Base-by-base conservation (phyloP, 2,113 vertebrate genomes). In the Oncorhynchus mykiss region DNA sequence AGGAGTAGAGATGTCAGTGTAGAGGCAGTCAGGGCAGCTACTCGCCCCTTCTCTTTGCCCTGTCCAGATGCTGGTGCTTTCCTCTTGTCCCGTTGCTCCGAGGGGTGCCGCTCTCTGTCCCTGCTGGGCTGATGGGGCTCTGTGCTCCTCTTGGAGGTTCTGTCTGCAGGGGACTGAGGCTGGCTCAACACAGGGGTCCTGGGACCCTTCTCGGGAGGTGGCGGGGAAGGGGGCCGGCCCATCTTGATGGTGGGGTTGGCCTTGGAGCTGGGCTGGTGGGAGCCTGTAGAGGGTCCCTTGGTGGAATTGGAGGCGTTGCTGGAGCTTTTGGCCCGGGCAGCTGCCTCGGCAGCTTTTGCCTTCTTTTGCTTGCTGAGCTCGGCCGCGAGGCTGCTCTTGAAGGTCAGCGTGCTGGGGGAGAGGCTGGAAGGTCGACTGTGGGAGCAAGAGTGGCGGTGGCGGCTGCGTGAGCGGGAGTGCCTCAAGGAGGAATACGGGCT, bases 351-450 rank as follows among this genome's bases (percentile, higher is more conserved):
- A 1, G 96, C 97, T 85, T 97, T 95, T 5, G 90, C 97, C 81
- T 94, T 97, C 82, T 98, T 99, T 92, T 99, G 98, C 91, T 99
- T 99, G 83, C 96, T 98, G 87, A 99, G 92, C 83, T 99, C 97
- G 13, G 97, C 97, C 7, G 97, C 97, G 67, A 99, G 92, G 79
- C 97, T 99, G 78, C 93, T 96, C 91, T 99, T 99, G 80, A 98
- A 93, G 77, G 97, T 98, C 83, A 99, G 89, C 0, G 96, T 97
- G 89, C 95, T 96, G 1, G 98, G 98, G 29, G 98, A 99, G 81
- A 99, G 96, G 88, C 98, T 99, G 12, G 97, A 97, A 62, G 97
- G 97, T 31, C 96, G 96, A 70, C 96, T 98, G 80, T 94, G 95
- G 27, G 97, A 99, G 78, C 95, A 92, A 3, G 97, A 98, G 80